Evolutionary conservation across 2,113 vertebrate species (phyloP).

Genomic region (Pyxicephalus adspersus): DNA sequence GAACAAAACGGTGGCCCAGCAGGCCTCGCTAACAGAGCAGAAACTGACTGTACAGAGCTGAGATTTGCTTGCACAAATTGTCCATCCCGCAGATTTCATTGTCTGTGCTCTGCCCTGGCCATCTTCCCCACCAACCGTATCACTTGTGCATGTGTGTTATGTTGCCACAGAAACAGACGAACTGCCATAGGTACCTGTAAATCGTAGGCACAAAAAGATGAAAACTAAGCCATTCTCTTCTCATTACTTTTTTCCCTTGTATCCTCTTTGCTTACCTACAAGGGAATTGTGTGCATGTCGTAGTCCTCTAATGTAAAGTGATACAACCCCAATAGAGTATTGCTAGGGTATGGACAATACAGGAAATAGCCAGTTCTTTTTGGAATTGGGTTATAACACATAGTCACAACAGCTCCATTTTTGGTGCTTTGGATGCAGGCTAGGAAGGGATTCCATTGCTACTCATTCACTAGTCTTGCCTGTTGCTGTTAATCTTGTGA

Average conservation of each 20-base stretch:
- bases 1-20: conserved; percentile 97
- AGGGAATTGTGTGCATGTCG: conserved; percentile 92
- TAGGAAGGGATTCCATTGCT: conserved; percentile 67
- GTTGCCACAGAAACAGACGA: conserved; percentile 68
- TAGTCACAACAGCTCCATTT: conserved; percentile 69
- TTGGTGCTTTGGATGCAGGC: conserved; percentile 71
- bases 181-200: conserved; percentile 75
- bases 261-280: conserved; percentile 82
- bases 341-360: conserved; percentile 70
- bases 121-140: conserved; percentile 66
- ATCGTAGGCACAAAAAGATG: conserved; percentile 81
- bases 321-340: conserved; percentile 69
- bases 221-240: conserved; percentile 60
- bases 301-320: conserved; percentile 85
- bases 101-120: conserved; percentile 71
- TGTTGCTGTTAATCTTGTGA: conserved; percentile 69
- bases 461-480: conserved; percentile 72
- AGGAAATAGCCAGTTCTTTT: conserved; percentile 70
- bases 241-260: conserved; percentile 73
- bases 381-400: conserved; percentile 67
- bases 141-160: conserved; percentile 83
- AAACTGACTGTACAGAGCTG: conserved; percentile 94
- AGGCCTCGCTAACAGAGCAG: conserved; percentile 97
- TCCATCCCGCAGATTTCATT: conserved; percentile 70
- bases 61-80: conserved; percentile 69